phyloP scores from a whole-genome alignment of 2,888 invertebrate genomes.

The Brachyopa scutellaris region DNA sequence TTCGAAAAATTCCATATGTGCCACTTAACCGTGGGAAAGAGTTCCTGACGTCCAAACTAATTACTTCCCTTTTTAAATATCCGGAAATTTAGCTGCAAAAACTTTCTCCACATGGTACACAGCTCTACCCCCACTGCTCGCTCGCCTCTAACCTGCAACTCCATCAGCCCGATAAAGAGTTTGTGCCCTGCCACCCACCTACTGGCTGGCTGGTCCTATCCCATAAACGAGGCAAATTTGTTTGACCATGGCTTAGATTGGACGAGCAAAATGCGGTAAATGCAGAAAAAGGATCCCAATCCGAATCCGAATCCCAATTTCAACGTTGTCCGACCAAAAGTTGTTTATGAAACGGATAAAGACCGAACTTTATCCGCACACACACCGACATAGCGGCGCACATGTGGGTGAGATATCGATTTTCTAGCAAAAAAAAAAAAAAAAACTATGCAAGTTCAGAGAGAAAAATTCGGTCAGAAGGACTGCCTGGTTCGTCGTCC shows the following conservation, averaged over 20 bases:
- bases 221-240: conserved; percentile 49
- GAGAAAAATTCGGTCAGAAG: conserved; percentile 62
- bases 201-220: no score
- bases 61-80: conserved; percentile 63
- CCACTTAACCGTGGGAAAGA: conserved; percentile 66
- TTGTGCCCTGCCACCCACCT: no score
- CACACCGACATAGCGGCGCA: conserved; percentile 11
- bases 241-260: conserved; percentile 38
- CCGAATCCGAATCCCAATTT: no score
- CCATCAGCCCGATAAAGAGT: conserved; percentile 61
- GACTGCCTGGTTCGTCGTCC: conserved; percentile 23
- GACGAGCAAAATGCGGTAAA: background rate
- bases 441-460: background rate
- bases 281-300: conserved; percentile 54
- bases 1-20: conserved; percentile 53
- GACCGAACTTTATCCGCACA: conserved; percentile 66
- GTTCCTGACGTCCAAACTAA: conserved; percentile 68
- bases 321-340: conserved; percentile 66
- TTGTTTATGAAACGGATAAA: conserved; percentile 72
- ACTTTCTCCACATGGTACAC: conserved; percentile 28
- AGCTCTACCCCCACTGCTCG: background rate
- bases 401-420: conserved; percentile 64
- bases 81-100: conserved; percentile 66
- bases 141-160: conserved; percentile 37
- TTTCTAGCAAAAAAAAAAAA: conserved; percentile 42